Percentiles rank a stretch among this genome's conserved stretches.
Evolutionary conservation across 2,888 invertebrate genomes (phyloP).

Genomic region (Leucozona laternaria): DNA sequence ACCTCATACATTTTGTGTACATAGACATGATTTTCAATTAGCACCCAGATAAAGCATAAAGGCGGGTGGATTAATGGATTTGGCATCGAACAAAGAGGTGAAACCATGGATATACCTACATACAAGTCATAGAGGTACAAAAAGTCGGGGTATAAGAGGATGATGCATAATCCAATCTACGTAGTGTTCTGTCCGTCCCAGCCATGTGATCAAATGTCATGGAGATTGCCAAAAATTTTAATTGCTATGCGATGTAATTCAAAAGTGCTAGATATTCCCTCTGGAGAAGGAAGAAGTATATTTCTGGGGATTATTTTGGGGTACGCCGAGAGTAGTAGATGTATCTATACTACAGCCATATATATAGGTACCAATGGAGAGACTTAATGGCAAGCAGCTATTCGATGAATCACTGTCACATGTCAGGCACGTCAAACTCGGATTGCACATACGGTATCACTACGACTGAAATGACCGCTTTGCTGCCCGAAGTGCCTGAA

Average conservation of each 20-base stretch:
- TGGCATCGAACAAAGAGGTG: constrained; percentile 52
- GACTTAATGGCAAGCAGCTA: constrained; percentile 38
- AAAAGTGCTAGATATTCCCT: constrained; percentile 55
- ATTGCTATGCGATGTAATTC: constrained; percentile 68
- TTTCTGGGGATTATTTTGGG: constrained; percentile 11
- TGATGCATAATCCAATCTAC: constrained; percentile 38
- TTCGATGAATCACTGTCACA: constrained; percentile 75
- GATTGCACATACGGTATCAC: constrained; percentile 5
- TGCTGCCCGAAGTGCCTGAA: constrained; percentile 27
- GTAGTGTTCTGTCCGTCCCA: constrained; percentile 1
- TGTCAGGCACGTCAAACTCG: constrained; percentile 64
- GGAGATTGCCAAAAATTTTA: constrained; percentile 54
- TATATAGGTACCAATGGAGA: neutral
- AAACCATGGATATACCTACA: constrained; percentile 49
- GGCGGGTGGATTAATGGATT: constrained; percentile 72
- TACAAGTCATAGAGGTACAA: neutral
- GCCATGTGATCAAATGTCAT: constrained; percentile 58
- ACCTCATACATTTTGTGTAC: neutral
- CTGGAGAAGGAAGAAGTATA: constrained; percentile 18
- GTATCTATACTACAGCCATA: no score
- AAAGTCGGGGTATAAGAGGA: no score
- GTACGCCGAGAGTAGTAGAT: neutral
- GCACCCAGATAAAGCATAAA: constrained; percentile 67
- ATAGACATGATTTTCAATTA: constrained; percentile 72
- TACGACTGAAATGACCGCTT: constrained; percentile 20